Percentiles rank a stretch among this genome's conserved stretches.
These are phyloP conservation scores for Syngnathus floridae DNA, from an alignment of 2,113 vertebrate genomes.

Conservation along the genomic window DNA sequence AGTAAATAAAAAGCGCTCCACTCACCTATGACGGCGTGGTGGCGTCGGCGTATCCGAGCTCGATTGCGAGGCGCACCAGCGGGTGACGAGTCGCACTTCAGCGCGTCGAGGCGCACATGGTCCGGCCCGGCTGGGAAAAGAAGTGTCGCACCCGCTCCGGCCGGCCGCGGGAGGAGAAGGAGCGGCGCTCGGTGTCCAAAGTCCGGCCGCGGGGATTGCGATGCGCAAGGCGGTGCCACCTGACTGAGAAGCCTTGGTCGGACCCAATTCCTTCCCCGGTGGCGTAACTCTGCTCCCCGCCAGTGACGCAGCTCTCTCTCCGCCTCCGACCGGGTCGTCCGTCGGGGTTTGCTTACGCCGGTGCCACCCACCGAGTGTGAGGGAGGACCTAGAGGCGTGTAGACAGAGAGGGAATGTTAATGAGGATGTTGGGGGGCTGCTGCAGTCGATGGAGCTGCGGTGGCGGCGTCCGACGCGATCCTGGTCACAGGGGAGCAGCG, in stretches of 20 bases:
- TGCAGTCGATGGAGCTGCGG: neutral
- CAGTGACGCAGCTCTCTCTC: constrained; percentile 4
- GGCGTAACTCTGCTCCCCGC: neutral
- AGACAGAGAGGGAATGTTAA: constrained; percentile 69
- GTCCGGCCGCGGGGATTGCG: neutral
- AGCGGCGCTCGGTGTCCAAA: neutral
- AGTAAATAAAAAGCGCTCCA: neutral
- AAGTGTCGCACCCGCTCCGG: neutral
- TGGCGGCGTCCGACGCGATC: neutral
- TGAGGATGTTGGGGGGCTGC: constrained; percentile 41
- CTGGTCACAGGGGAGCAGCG: neutral
- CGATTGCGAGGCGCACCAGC: constrained; percentile 19
- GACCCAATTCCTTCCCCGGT: neutral
- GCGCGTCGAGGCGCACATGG: constrained; percentile 60
- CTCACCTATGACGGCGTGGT: constrained; percentile 61
- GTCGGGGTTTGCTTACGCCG: constrained; percentile 17
- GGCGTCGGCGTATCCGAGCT: constrained; percentile 57
- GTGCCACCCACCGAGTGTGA: constrained; percentile 46
- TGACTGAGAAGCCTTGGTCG: neutral
- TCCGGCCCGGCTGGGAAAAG: neutral
- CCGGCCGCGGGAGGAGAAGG: neutral
- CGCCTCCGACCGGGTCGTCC: neutral
- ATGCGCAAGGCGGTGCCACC: constrained; percentile 3
- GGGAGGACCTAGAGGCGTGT: constrained; percentile 36
- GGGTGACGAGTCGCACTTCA: constrained; percentile 35